Conservation (phyloP, 2,797 vertebrate genomes). For the Decapterus maruadsi region DNA sequence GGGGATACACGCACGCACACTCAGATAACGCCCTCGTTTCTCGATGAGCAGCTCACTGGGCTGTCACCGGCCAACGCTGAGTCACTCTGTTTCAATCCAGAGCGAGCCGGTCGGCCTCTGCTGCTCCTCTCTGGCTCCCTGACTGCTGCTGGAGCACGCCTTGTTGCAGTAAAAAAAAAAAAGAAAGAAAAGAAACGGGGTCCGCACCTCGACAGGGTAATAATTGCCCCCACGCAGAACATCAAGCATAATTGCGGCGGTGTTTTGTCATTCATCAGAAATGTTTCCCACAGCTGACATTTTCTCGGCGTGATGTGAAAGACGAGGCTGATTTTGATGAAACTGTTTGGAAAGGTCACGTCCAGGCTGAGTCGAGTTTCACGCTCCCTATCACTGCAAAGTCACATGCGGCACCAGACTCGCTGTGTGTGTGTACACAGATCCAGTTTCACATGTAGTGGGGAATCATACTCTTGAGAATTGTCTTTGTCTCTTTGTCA, state of each 20-base stretch:
- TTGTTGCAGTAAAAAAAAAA: conserved; percentile 32
- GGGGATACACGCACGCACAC: background rate
- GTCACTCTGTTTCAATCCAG: conserved; percentile 60
- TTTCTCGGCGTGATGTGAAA: conserved; percentile 53
- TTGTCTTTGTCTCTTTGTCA: conserved; percentile 24
- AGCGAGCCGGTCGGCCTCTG: conserved; percentile 17
- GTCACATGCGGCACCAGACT: conserved; percentile 3
- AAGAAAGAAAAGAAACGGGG: background rate
- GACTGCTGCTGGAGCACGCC: background rate
- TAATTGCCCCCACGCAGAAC: conserved; percentile 40
- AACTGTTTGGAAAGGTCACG: conserved; percentile 62
- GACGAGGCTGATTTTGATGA: conserved; percentile 59
- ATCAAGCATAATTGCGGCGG: conserved; percentile 43
- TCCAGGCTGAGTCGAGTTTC: conserved; percentile 16
- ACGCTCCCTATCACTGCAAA: background rate
- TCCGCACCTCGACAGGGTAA: conserved; percentile 41
- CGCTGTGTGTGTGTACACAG: conserved; percentile 8
- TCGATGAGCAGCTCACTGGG: conserved; percentile 34
- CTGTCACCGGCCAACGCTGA: conserved; percentile 33
- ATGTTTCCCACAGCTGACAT: conserved; percentile 59
- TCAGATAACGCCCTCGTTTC: conserved; percentile 32
- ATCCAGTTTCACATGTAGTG: background rate
- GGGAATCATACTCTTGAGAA: background rate
- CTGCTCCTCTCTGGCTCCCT: background rate
- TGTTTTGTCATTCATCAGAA: conserved; percentile 66